These are phyloP conservation scores for Zoanthus sansibaricus DNA, from an alignment of 92 coral and sea anemone species.

Conservation along the genomic window DNA sequence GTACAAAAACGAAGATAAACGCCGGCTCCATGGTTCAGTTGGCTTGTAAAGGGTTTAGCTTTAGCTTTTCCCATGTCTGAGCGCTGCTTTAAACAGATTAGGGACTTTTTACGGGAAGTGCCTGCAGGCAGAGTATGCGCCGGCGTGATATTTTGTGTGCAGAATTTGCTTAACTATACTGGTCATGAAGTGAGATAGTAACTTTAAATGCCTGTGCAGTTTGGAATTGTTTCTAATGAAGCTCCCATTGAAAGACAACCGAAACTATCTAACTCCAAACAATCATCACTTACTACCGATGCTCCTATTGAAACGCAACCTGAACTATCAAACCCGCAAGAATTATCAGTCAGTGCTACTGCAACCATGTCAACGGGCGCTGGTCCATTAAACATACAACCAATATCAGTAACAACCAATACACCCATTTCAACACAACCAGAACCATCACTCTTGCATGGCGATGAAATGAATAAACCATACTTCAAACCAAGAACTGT, in stretches of 20 bases:
- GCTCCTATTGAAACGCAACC: conserved; percentile 66
- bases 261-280: not conserved
- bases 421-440: conserved; percentile 68
- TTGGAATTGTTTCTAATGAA: no score
- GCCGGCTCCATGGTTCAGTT: no score
- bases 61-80: no score
- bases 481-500: conserved; percentile 28
- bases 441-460: conserved; percentile 37
- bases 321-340: conserved; percentile 26
- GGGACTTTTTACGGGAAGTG: no score
- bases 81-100: no score
- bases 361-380: conserved; percentile 62
- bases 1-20: no score
- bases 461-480: conserved; percentile 2
- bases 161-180: no score
- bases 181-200: no score
- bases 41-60: no score
- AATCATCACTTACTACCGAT: conserved; percentile 24
- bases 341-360: conserved; percentile 18
- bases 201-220: no score
- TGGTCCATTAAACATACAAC: conserved; percentile 22
- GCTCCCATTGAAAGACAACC: not conserved
- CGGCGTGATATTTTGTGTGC: no score
- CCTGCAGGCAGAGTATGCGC: no score
- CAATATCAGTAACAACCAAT: conserved; percentile 16